These are phyloP conservation scores for Cantharis flavilabris DNA, from an alignment of 2,888 invertebrate genomes.

Conservation along the genomic window DNA sequence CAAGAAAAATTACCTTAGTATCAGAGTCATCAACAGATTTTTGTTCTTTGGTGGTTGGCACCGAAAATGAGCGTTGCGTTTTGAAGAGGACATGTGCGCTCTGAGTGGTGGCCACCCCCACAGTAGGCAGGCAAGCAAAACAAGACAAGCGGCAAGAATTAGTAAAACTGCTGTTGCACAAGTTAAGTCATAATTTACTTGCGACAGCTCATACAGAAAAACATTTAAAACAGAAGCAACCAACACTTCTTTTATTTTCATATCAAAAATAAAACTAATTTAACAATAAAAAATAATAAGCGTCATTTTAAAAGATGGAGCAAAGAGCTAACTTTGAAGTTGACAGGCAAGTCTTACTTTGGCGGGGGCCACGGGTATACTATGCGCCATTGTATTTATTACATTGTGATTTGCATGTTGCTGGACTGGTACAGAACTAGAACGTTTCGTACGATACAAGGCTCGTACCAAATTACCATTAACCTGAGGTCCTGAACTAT, in stretches of 20 bases:
- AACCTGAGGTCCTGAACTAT: slow-evolving; percentile 48
- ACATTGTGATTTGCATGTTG: slow-evolving; percentile 42
- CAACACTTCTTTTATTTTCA: slow-evolving; percentile 28
- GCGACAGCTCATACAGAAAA: slow-evolving; percentile 37
- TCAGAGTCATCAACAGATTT: slow-evolving; percentile 57
- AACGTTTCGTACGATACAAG: slow-evolving; percentile 65
- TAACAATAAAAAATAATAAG: slow-evolving; percentile 25
- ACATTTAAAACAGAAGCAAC: slow-evolving; percentile 36
- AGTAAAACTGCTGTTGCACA: slow-evolving; percentile 45
- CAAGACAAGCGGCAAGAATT: slow-evolving; percentile 52
- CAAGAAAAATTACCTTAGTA: slow-evolving; percentile 53
- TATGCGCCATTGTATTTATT: slow-evolving; percentile 37
- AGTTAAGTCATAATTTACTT: slow-evolving; percentile 46
- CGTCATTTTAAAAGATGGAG: slow-evolving; percentile 29
- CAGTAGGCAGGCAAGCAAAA: slow-evolving; percentile 49
- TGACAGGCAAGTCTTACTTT: slow-evolving; percentile 51
- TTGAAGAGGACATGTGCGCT: slow-evolving; percentile 82
- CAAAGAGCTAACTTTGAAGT: slow-evolving; percentile 16
- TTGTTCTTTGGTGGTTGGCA: slow-evolving; percentile 86
- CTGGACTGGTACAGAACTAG: slow-evolving; percentile 65
- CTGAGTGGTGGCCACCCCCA: slow-evolving; percentile 54
- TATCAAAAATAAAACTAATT: slow-evolving; percentile 24
- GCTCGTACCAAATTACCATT: slow-evolving; percentile 55
- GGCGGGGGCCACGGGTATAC: slow-evolving; percentile 47
- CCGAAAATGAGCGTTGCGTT: slow-evolving; percentile 90